Evolutionary conservation across 1,140 invertebrate genomes (phyloP).

Genomic region (Thaumetopoea pityocampa): DNA sequence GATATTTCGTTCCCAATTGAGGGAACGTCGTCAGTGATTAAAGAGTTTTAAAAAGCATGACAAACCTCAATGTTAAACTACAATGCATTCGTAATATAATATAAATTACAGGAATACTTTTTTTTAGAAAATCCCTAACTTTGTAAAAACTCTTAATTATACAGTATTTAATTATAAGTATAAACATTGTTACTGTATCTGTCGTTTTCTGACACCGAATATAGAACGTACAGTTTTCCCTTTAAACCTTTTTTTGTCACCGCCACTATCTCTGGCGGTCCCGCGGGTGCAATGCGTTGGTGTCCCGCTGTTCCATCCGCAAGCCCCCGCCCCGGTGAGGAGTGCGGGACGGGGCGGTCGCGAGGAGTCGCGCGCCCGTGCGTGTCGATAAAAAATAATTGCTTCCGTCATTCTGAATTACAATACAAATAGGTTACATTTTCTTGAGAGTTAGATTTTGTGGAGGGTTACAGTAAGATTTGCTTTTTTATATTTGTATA

Average conservation of each 20-base stretch:
- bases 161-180: not conserved
- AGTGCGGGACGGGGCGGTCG: no score
- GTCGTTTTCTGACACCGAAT: slow-evolving; percentile 2
- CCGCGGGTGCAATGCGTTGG: slow-evolving; percentile 66
- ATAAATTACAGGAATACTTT: no score
- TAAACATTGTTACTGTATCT: slow-evolving; percentile 4
- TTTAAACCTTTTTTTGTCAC: slow-evolving; percentile 38
- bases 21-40: no score
- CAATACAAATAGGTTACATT: no score
- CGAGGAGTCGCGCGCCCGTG: slow-evolving; percentile 50
- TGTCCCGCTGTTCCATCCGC: slow-evolving; percentile 25
- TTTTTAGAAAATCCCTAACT: no score
- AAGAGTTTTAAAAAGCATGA: no score
- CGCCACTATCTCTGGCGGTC: slow-evolving; percentile 38
- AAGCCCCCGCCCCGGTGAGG: slow-evolving; percentile 5
- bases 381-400: slow-evolving; percentile 72
- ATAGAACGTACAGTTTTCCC: slow-evolving; percentile 33
- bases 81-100: no score
- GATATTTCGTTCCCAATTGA: no score
- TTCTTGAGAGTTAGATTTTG: no score
- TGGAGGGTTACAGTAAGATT: no score
- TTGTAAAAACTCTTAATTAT: slow-evolving; percentile 8
- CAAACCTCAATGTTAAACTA: no score
- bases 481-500: no score
- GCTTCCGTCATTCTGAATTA: slow-evolving; percentile 36